Conservation (phyloP, 2,113 vertebrate genomes). For the Ornithorhynchus anatinus region DNA sequence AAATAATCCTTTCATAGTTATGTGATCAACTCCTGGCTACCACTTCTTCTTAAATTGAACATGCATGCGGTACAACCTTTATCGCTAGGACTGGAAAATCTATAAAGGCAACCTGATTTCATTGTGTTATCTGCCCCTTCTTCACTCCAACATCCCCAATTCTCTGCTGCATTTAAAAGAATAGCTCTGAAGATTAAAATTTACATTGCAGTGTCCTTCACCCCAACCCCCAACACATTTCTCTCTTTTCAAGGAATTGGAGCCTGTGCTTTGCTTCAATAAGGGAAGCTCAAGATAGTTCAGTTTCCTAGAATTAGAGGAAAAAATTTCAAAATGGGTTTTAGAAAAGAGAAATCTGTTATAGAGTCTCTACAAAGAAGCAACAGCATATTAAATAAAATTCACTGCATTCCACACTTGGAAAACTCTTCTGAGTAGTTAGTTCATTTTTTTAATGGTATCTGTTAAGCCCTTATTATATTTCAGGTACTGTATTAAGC, state of each 20-base stretch:
- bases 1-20: conserved; percentile 57
- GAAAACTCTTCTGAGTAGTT: not conserved
- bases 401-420: not conserved
- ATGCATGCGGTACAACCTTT: conserved; percentile 35
- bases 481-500: too few relatives aligned
- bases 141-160: not conserved
- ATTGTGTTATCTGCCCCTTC: not conserved
- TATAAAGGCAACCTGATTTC: conserved; percentile 50
- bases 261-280: conserved; percentile 10
- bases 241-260: conserved; percentile 19
- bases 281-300: conserved; percentile 47
- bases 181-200: conserved; percentile 46
- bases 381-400: not conserved
- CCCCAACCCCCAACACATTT: not conserved
- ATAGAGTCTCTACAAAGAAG: conserved; percentile 14
- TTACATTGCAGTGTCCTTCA: conserved; percentile 21
- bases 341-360: conserved; percentile 4
- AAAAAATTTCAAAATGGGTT: conserved; percentile 29
- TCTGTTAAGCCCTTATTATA: too few relatives aligned
- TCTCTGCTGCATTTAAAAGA: conserved; percentile 45
- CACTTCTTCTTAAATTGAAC: conserved; percentile 59
- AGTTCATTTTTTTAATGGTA: not conserved
- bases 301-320: conserved; percentile 19
- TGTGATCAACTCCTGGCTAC: conserved; percentile 25
- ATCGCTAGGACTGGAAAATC: conserved; percentile 23